phyloP scores from a whole-genome alignment of 2,888 invertebrate genomes.

The Drosophila aldrichi region DNA sequence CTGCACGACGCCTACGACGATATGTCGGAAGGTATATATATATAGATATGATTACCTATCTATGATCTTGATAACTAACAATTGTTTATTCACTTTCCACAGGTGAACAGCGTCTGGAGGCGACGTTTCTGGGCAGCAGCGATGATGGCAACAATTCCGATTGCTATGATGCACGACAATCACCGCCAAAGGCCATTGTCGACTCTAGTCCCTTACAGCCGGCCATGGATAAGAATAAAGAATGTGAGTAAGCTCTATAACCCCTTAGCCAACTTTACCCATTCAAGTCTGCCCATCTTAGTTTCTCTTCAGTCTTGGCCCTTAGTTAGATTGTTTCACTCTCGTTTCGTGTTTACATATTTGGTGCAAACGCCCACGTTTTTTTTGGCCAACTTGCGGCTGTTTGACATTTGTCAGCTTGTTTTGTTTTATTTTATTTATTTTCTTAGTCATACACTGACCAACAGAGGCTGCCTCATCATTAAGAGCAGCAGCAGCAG shows the following conservation, averaged over 20 bases:
- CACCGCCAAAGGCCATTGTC: slow-evolving; percentile 96
- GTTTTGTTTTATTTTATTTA: slow-evolving; percentile 33
- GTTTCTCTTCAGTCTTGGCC: slow-evolving; percentile 1
- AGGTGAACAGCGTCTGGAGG: slow-evolving; percentile 85
- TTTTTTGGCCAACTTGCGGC: slow-evolving; percentile 55
- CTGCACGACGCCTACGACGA: slow-evolving; percentile 85
- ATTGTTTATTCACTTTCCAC: slow-evolving; percentile 10
- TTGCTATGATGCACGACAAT: slow-evolving; percentile 86
- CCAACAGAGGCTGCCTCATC: slow-evolving; percentile 31
- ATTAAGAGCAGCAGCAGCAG: slow-evolving; percentile 11
- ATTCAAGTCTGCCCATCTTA: neutral
- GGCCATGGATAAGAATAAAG: slow-evolving; percentile 98
- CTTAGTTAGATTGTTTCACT: slow-evolving; percentile 26
- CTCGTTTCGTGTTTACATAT: slow-evolving; percentile 54
- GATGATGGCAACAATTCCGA: slow-evolving; percentile 85
- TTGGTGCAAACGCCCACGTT: slow-evolving; percentile 52
- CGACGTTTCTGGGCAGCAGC: slow-evolving; percentile 83
- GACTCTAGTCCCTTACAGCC: slow-evolving; percentile 97
- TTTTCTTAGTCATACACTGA: slow-evolving; percentile 43
- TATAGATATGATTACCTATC: no score
- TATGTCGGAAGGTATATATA: slow-evolving; percentile 85
- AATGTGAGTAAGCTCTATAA: slow-evolving; percentile 91
- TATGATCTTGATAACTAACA: neutral
- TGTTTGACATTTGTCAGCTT: slow-evolving; percentile 75
- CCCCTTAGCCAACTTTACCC: no score